Evolutionary conservation across 2,113 vertebrate genomes (phyloP).

Genomic region (Monarcha castaneiventris): DNA sequence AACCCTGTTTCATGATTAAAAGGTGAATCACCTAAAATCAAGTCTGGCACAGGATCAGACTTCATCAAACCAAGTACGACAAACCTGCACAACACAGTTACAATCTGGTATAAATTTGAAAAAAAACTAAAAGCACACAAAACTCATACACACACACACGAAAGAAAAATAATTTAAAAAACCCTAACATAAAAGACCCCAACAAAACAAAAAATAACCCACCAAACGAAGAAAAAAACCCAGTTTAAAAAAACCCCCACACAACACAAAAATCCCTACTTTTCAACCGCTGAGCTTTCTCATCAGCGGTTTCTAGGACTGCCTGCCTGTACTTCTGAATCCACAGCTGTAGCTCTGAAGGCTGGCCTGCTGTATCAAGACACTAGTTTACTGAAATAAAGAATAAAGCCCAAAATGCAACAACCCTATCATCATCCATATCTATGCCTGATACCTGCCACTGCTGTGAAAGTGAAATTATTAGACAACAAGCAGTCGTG

Average conservation of each 20-base stretch:
- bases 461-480: neutral
- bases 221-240: neutral
- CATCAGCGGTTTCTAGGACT: neutral
- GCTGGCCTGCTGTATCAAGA: neutral
- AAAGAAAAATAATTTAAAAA: neutral
- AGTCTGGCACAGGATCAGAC: neutral
- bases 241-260: neutral
- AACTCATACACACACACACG: neutral
- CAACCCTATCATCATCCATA: rapidly evolving
- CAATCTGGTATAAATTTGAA: rapidly evolving
- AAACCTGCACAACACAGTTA: neutral
- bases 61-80: neutral
- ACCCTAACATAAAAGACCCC: neutral
- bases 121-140: neutral
- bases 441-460: neutral
- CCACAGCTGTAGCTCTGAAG: neutral
- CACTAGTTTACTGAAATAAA: neutral
- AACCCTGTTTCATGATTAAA: neutral
- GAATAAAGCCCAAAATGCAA: neutral
- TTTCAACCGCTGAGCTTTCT: neutral
- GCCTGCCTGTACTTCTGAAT: neutral
- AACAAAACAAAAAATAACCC: neutral
- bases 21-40: neutral
- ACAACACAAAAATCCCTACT: neutral
- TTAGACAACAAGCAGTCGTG: neutral